phyloP scores from a whole-genome alignment of 2,797 vertebrate genomes.

The Hoplostethus atlanticus region DNA sequence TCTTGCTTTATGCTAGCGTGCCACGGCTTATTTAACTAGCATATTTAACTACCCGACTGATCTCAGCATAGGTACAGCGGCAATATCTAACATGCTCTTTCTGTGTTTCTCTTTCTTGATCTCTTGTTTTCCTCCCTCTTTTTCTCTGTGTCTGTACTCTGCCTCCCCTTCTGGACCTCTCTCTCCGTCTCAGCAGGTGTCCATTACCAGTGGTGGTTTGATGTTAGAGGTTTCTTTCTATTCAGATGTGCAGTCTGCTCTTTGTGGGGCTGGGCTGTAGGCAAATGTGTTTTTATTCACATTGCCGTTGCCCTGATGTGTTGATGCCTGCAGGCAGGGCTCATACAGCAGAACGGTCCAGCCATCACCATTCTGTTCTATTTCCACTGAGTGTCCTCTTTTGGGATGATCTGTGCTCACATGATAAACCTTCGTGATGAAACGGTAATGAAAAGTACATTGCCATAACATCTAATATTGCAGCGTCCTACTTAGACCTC shows the following conservation, averaged over 20 bases:
- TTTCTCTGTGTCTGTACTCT: conserved; percentile 2
- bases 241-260: conserved; percentile 3
- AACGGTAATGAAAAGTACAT: conserved; percentile 18
- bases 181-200: conserved; percentile 6
- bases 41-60: conserved; percentile 36
- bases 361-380: background rate
- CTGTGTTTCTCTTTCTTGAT: conserved; percentile 12
- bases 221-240: conserved; percentile 12
- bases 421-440: conserved; percentile 33
- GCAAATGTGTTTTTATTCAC: too few species aligned
- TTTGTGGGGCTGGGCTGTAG: background rate
- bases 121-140: background rate
- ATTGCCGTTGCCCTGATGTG: too few species aligned
- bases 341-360: too few species aligned
- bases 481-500: conserved; percentile 22
- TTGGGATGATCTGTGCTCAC: conserved; percentile 26
- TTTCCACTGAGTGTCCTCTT: background rate
- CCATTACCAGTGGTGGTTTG: conserved; percentile 12
- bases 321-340: too few species aligned
- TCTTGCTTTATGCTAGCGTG: conserved; percentile 16
- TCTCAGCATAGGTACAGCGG: conserved; percentile 19
- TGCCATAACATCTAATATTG: conserved; percentile 4
- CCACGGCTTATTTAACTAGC: conserved; percentile 13
- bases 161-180: conserved; percentile 11
- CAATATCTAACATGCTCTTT: background rate